These are phyloP conservation scores for Invenusta paracnida DNA, from an alignment of 2,888 invertebrate genomes.

Conservation along the genomic window DNA sequence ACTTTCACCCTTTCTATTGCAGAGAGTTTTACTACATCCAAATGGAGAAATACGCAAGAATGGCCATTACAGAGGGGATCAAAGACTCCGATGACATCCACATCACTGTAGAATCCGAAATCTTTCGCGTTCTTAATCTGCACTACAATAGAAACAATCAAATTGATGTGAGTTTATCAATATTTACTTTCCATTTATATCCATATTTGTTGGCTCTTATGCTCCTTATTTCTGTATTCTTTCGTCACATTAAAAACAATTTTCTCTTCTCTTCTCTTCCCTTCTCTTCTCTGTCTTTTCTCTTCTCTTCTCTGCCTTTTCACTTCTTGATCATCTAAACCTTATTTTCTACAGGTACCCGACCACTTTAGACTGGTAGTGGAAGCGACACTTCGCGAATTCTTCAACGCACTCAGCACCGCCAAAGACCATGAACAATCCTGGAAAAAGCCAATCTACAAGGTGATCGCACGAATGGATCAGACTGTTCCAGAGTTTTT, in stretches of 20 bases:
- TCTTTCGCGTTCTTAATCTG: slow-evolving; percentile 92
- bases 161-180: slow-evolving; percentile 55
- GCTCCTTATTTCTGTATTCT: no score
- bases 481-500: slow-evolving; percentile 98
- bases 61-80: slow-evolving; percentile 91
- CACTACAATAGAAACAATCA: slow-evolving; percentile 66
- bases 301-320: no score
- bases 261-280: no score
- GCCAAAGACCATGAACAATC: slow-evolving; percentile 93
- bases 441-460: slow-evolving; percentile 99
- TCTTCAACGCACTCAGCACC: slow-evolving; percentile 93
- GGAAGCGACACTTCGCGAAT: slow-evolving; percentile 93
- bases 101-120: slow-evolving; percentile 89
- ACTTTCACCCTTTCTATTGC: no score
- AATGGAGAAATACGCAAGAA: slow-evolving; percentile 99
- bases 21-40: slow-evolving; percentile 99
- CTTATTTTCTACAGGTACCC: slow-evolving; percentile 96
- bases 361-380: slow-evolving; percentile 92
- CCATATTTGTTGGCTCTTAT: background rate
- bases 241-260: no score
- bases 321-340: no score
- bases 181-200: slow-evolving; percentile 35
- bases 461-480: slow-evolving; percentile 96
- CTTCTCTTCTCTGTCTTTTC: no score
- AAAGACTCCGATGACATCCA: slow-evolving; percentile 85